phyloP scores from a whole-genome alignment of 2,888 invertebrate species.

The Hesperia comma region DNA sequence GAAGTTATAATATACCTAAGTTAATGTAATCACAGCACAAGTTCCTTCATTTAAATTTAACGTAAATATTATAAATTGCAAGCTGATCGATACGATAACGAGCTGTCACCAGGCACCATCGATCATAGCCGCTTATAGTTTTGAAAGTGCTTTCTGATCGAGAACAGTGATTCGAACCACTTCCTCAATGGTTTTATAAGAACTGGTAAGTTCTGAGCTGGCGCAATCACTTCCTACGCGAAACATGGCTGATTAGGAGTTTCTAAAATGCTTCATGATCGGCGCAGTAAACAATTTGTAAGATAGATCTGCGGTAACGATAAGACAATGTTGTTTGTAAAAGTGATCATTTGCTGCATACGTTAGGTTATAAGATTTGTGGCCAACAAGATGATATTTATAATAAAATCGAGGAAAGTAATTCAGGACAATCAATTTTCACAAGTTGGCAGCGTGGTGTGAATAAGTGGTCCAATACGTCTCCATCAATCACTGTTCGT shows the following conservation, averaged over 20 bases:
- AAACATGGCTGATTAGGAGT: slow-evolving; percentile 8
- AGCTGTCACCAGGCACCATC: slow-evolving; percentile 9
- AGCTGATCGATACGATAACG: slow-evolving; percentile 1
- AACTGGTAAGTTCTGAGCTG: neutral
- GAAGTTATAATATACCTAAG: too few relatives aligned
- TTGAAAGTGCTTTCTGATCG: slow-evolving; percentile 25
- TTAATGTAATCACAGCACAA: too few relatives aligned
- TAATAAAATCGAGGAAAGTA: neutral
- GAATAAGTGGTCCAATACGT: neutral
- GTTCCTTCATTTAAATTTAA: neutral
- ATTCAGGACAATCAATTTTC: neutral
- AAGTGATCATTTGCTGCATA: neutral
- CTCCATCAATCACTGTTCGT: neutral
- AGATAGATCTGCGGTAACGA: neutral
- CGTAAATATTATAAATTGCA: neutral
- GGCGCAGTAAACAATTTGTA: neutral
- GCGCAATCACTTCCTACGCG: slow-evolving; percentile 9
- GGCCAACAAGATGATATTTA: neutral
- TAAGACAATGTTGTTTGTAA: neutral
- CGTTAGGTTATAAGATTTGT: too few relatives aligned
- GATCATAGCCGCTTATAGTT: slow-evolving; percentile 13
- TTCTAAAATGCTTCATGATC: slow-evolving; percentile 13
- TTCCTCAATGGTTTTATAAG: slow-evolving; percentile 22
- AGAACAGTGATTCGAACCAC: slow-evolving; percentile 14
- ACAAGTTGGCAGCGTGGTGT: neutral